Evolutionary conservation across 2,797 vertebrate species (phyloP), one percentile per base, ranked within the genome.

Genomic region (Kryptolebias ocellatus): DNA sequence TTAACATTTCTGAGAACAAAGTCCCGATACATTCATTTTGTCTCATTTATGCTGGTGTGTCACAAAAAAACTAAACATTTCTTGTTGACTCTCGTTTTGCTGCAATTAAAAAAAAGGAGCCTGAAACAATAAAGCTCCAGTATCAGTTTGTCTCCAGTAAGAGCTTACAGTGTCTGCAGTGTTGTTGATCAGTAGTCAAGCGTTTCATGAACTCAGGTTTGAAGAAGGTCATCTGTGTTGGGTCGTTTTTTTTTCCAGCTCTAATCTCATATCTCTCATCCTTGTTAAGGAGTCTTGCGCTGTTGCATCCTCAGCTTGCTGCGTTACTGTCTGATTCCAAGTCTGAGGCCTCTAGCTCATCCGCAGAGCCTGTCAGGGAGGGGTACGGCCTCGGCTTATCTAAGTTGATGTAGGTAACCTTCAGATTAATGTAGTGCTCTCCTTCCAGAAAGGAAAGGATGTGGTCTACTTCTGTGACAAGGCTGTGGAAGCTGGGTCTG

Each of bases 381-480:
- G 91, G 91, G 68, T 94, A 95, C 0, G 92, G 88, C 6, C 90
- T 87, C 0, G 87, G 84, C 3, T 87, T 89, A 65, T 96, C 95
- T 78, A 99, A 67, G 81, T 95, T 97, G 68, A 98, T 81, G 0
- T 99, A 99, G 55, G 93, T 95, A 51, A 93, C 87, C 0, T 94
- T 92, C 59, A 99, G 92, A 80, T 93, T 96, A 81, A 99, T 96
- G 4, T 98, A 98, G 89, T 95, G 96, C 75, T 98, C 95, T 0
- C 96, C 95, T n/a, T 93, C 88, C 81, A 99, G 88, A 0, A 72
- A 64, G 12, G 89, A 88, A 39, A 93, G 86, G 76, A 98, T 90
- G 1, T 9, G 74, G 24, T 94, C 87, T 56, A 98, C 84, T 39
- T 96, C 94, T 0, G 62, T 60, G 17, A 95, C 93, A 46, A 99